A percentile compares a stretch with the other conserved stretches of the same genome.
Conservation (phyloP, 2,888 invertebrate genomes). For the Hybos culiciformis region DNA sequence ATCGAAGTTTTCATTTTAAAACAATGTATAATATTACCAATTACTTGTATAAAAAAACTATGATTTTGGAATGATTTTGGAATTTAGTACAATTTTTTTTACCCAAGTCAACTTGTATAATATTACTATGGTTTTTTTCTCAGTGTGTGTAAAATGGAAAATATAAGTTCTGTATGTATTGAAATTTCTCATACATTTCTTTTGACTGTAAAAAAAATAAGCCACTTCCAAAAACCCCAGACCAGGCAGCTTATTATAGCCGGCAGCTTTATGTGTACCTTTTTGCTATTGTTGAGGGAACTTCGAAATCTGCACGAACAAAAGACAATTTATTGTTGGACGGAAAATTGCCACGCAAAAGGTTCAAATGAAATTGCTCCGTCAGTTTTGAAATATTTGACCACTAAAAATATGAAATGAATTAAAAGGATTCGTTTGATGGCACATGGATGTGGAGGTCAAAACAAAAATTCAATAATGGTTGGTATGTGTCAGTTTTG, state of each 20-base stretch:
- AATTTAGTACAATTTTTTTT: too few relatives aligned
- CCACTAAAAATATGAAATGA: background rate
- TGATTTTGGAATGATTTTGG: too few relatives aligned
- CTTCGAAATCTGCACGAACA: conserved; percentile 13
- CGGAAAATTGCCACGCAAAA: conserved; percentile 20
- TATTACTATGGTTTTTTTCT: too few relatives aligned
- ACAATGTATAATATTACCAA: too few relatives aligned
- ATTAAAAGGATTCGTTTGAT: conserved; percentile 18
- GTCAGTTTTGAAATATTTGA: conserved; percentile 18
- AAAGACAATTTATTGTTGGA: too few relatives aligned
- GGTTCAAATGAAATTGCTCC: conserved; percentile 23
- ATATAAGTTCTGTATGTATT: too few relatives aligned
- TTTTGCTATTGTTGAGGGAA: conserved; percentile 18
- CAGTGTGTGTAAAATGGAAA: too few relatives aligned
- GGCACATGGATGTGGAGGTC: conserved; percentile 23
- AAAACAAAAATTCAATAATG: conserved; percentile 22
- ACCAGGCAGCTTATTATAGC: conserved; percentile 21
- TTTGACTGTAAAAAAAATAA: conserved; percentile 25
- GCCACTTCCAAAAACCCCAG: conserved; percentile 20
- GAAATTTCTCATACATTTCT: too few relatives aligned
- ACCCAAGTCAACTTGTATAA: too few relatives aligned
- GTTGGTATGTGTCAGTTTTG: conserved; percentile 18
- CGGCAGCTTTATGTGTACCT: conserved; percentile 21
- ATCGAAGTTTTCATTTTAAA: too few relatives aligned
- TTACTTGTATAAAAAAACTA: too few relatives aligned